Percentiles rank a stretch among this genome's conserved stretches.
Evolutionary conservation across 2,113 vertebrate genomes (phyloP).

Genomic region (Ciconia boyciana): DNA sequence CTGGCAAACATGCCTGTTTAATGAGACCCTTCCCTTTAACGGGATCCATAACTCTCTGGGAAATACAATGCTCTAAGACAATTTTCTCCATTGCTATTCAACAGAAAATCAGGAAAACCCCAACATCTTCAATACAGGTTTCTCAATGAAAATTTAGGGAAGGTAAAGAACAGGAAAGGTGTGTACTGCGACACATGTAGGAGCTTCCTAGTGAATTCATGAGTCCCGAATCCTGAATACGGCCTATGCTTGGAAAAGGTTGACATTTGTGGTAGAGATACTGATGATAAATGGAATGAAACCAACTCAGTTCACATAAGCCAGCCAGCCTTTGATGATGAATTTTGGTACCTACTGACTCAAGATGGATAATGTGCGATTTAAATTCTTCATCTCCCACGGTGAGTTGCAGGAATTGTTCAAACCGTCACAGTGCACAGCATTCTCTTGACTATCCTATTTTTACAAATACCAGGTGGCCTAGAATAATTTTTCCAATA

Average conservation of each 20-base stretch:
- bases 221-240: neutral
- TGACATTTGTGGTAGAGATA: neutral
- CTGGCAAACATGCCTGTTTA: neutral
- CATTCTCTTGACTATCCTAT: neutral
- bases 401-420: neutral
- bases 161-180: neutral
- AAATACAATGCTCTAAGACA: neutral
- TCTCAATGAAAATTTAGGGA: neutral
- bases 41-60: neutral
- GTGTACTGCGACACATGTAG: neutral
- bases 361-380: neutral
- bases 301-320: neutral
- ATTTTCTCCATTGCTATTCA: neutral
- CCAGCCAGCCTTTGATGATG: neutral
- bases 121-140: neutral
- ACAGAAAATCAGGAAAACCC: neutral
- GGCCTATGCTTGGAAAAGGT: neutral
- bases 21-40: neutral
- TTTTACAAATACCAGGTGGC: neutral
- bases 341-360: neutral
- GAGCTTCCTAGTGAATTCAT: neutral
- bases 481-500: neutral
- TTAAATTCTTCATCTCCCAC: neutral
- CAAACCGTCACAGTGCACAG: neutral
- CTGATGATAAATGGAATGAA: neutral